Evolutionary conservation across 2,113 vertebrate genomes (phyloP).

Genomic region (Pantherophis guttatus): DNA sequence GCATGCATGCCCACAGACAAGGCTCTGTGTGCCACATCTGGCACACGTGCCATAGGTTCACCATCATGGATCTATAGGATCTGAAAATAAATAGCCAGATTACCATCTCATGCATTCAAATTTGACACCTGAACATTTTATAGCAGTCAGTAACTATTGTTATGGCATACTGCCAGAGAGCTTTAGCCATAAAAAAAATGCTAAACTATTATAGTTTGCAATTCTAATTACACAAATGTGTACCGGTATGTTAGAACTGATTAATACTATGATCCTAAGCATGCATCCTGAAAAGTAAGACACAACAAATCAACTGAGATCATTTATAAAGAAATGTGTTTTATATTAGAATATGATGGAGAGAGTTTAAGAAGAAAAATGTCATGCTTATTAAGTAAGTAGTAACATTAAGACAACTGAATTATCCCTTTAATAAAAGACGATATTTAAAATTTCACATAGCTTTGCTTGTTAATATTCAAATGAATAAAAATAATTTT

Average conservation of each 20-base stretch:
- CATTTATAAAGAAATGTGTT: background rate
- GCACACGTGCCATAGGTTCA: too few relatives aligned
- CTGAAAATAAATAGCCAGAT: constrained; percentile 4
- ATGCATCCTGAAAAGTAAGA: background rate
- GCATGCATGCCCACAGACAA: too few relatives aligned
- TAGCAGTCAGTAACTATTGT: constrained; percentile 8
- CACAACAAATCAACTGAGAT: background rate
- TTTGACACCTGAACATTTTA: constrained; percentile 29
- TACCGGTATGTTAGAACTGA: constrained; percentile 10
- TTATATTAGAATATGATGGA: background rate
- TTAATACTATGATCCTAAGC: constrained; percentile 11
- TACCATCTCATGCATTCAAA: constrained; percentile 6
- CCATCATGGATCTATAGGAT: background rate
- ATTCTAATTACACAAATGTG: constrained; percentile 17
- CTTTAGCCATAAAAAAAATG: background rate
- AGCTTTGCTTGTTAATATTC: background rate
- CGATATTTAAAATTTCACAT: background rate
- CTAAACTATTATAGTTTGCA: background rate
- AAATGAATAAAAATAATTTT: background rate
- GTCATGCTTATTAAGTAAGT: background rate
- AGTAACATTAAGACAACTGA: background rate
- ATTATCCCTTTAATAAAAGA: background rate
- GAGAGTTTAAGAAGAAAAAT: background rate
- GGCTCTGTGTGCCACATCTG: too few relatives aligned
- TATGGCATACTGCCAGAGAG: constrained; percentile 11